These are phyloP conservation scores for Lutjanus argentimaculatus DNA, from an alignment of 2,797 vertebrate species.

Conservation along the genomic window DNA sequence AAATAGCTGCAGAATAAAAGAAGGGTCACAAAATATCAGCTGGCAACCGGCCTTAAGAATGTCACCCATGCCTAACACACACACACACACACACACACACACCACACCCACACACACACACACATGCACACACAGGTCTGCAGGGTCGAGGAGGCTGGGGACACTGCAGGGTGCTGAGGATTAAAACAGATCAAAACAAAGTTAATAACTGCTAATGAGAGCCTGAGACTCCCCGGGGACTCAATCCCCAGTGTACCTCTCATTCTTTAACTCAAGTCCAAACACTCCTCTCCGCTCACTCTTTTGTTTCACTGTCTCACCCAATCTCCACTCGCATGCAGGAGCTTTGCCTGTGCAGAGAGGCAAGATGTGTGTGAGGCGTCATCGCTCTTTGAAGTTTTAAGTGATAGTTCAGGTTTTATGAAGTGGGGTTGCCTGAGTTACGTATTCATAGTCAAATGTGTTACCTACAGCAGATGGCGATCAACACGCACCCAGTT, in stretches of 20 bases:
- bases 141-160: conserved; percentile 58
- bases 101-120: conserved; percentile 17
- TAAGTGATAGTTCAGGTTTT: no score
- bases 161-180: conserved; percentile 77
- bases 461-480: no score
- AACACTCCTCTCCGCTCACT: conserved; percentile 42
- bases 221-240: conserved; percentile 72
- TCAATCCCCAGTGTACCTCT: conserved; percentile 55
- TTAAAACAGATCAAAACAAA: conserved; percentile 88
- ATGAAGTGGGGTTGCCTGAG: no score
- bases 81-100: conserved; percentile 26
- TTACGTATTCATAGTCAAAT: no score
- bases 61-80: conserved; percentile 27
- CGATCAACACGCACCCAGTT: no score
- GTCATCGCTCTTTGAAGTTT: conserved; percentile 34
- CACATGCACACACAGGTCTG: conserved; percentile 40
- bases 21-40: conserved; percentile 71
- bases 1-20: conserved; percentile 64
- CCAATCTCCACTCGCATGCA: conserved; percentile 41
- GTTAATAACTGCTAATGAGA: conserved; percentile 88
- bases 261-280: conserved; percentile 50
- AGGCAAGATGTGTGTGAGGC: neutral
- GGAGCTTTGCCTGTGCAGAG: conserved; percentile 41
- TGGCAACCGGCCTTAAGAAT: conserved; percentile 65
- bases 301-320: conserved; percentile 65